Evolutionary conservation across 2,113 vertebrate genomes (phyloP), one percentile per base, ranked within the genome.

Genomic region (crab-eating macaque (Macaca fascicularis)): DNA sequence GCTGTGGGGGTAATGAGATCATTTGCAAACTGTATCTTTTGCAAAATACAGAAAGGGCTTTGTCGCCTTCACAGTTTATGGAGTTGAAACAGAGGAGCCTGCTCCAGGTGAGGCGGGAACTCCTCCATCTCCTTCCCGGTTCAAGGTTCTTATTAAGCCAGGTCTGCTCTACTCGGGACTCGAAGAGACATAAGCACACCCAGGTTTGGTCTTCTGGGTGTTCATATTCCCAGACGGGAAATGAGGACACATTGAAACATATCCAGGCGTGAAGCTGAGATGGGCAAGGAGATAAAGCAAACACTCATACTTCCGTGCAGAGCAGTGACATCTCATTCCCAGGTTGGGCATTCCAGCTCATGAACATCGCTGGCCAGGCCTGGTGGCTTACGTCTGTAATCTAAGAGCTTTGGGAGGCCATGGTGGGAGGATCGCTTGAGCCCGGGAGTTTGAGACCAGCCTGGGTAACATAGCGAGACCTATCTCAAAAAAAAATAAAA

Each of bases 1-100:
- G 86, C 94, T 81, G 57, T 11, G 12, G 79, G 95, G 90, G 81
- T 50, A 90, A 96, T 96, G 97, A 97, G 96, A 91, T 95, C 93
- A 90, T 94, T 92, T 93, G 95, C 95, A 90, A 93, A 93, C 95
- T 75, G 80, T 74, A 72, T 95, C 96, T 97, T 92, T 80, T 27
- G 0, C 61, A 43, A 92, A 96, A 98, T 20, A 97, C 96, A 97
- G 94, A 98, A 94, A 74, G 92, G 92, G 92, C 97, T 97, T 97
- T 97, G 97, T 97, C 30, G 61, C 87, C 84, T 92, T 88, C 48
- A 2, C 64, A 64, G 87, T 97, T 97, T 90, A 93, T 90, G 90
- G 95, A 96, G 87, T 90, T 96, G 97, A 85, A 55, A 93, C 55
- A 27, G 48, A 59, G 93, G 86, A 50, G 87, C 27, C 64, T 50